These are phyloP conservation scores for Verasper variegatus DNA, from an alignment of 2,113 vertebrate genomes.

Conservation along the genomic window DNA sequence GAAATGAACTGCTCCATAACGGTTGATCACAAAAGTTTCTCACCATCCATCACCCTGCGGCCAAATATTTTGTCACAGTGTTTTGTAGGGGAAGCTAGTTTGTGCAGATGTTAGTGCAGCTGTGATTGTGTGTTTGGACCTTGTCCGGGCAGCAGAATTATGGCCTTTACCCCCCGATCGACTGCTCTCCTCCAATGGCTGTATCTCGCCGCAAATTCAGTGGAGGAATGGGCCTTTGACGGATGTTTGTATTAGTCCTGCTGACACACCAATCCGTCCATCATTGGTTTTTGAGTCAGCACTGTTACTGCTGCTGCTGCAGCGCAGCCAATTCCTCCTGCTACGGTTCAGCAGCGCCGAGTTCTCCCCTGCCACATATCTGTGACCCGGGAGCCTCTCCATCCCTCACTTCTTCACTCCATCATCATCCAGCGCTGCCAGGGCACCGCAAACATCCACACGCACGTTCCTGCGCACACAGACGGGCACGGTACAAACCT, in stretches of 20 bases:
- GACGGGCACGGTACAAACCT: neutral
- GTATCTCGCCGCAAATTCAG: constrained; percentile 24
- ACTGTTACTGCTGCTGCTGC: constrained; percentile 20
- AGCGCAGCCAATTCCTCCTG: constrained; percentile 42
- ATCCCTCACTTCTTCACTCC: constrained; percentile 47
- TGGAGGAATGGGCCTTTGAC: constrained; percentile 52
- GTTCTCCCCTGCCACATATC: constrained; percentile 27
- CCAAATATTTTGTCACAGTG: neutral
- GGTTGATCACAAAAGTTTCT: neutral
- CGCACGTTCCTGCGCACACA: neutral
- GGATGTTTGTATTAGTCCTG: constrained; percentile 65
- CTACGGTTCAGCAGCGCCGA: constrained; percentile 53
- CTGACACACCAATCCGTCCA: constrained; percentile 61
- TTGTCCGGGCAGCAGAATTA: constrained; percentile 24
- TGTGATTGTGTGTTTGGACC: constrained; percentile 14
- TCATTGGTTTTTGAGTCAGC: constrained; percentile 63
- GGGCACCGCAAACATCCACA: neutral
- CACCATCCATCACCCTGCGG: neutral
- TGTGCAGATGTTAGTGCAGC: constrained; percentile 3
- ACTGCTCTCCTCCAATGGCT: constrained; percentile 15
- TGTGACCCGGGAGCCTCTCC: constrained; percentile 34
- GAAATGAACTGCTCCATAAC: neutral
- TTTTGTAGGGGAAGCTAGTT: neutral
- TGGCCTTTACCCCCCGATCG: constrained; percentile 20
- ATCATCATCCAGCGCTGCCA: constrained; percentile 34